Percentiles rank a stretch among this genome's conserved stretches.
Conservation (phyloP, 35 echinoderm and acorn worm genomes). For the Eucidaris tribuloides region DNA sequence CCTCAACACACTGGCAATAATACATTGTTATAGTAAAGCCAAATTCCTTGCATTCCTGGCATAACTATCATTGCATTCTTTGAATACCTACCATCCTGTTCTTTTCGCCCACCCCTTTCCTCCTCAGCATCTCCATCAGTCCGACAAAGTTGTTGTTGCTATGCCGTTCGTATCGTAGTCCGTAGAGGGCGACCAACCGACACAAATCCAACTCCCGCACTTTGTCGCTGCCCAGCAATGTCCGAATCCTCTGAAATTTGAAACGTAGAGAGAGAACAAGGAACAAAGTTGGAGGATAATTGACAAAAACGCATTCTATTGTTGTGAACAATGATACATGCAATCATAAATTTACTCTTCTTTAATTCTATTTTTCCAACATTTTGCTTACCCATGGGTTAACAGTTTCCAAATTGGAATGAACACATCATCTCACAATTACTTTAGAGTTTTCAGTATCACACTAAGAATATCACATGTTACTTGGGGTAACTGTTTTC, state of each 20-base stretch:
- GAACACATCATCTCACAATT: too few relatives aligned
- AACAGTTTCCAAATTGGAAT: too few relatives aligned
- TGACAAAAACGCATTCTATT: not conserved
- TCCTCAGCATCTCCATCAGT: slow-evolving; percentile 58
- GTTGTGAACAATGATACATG: too few relatives aligned
- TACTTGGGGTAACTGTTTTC: too few relatives aligned
- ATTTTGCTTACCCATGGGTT: too few relatives aligned
- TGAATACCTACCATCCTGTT: slow-evolving; percentile 76
- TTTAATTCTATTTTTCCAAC: not conserved
- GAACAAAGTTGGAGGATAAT: not conserved
- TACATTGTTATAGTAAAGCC: too few relatives aligned
- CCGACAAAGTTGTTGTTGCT: slow-evolving; percentile 95
- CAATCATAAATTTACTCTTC: too few relatives aligned
- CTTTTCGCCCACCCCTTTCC: slow-evolving; percentile 63
- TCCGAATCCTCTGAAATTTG: slow-evolving; percentile 71
- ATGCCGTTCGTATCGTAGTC: slow-evolving; percentile 87
- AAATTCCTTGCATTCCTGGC: too few relatives aligned
- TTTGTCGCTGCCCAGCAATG: slow-evolving; percentile 63
- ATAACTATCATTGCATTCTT: too few relatives aligned
- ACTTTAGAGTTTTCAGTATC: too few relatives aligned
- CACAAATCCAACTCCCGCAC: slow-evolving; percentile 71
- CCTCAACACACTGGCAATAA: too few relatives aligned
- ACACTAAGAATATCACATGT: too few relatives aligned
- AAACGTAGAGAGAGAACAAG: not conserved
- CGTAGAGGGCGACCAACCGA: slow-evolving; percentile 86